Conservation (phyloP, 2,113 vertebrate genomes). For the Semnopithecus entellus region DNA sequence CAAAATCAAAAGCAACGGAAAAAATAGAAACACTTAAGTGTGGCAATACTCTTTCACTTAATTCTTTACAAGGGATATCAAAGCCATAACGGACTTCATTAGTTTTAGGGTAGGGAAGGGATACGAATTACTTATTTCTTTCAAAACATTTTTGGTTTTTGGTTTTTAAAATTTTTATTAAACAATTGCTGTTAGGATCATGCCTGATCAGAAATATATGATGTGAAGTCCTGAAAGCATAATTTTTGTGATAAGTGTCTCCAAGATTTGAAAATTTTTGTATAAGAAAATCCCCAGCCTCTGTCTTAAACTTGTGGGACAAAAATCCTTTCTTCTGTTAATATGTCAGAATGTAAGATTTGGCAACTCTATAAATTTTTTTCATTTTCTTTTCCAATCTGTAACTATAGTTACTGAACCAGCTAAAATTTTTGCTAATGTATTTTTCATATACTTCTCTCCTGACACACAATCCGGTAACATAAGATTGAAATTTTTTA, state of each 20-base stretch:
- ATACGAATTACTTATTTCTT: conserved; percentile 63
- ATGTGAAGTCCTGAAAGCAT: conserved; percentile 77
- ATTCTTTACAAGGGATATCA: conserved; percentile 95
- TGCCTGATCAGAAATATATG: conserved; percentile 69
- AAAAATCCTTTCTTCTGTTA: conserved; percentile 5
- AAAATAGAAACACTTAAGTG: conserved; percentile 89
- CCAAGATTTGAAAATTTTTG: conserved; percentile 60
- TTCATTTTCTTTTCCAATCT: conserved; percentile 25
- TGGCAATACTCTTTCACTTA: conserved; percentile 90
- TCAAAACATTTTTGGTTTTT: conserved; percentile 79
- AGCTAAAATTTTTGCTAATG: conserved; percentile 9
- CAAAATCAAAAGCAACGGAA: conserved; percentile 93
- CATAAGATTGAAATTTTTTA: conserved; percentile 9
- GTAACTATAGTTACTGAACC: conserved; percentile 31
- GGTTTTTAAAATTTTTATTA: conserved; percentile 46
- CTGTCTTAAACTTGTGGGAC: conserved; percentile 68
- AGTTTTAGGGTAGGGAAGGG: conserved; percentile 60
- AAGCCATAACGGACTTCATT: conserved; percentile 97
- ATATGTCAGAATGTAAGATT: conserved; percentile 55
- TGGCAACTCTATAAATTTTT: conserved; percentile 36
- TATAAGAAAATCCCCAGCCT: conserved; percentile 50
- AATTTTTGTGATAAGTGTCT: conserved; percentile 70
- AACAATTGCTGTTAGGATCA: conserved; percentile 78
- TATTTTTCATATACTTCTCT: conserved; percentile 3
- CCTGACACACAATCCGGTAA: not conserved